Evolutionary conservation across 2,113 vertebrate species (phyloP).

Genomic region (Nymphicus hollandicus): DNA sequence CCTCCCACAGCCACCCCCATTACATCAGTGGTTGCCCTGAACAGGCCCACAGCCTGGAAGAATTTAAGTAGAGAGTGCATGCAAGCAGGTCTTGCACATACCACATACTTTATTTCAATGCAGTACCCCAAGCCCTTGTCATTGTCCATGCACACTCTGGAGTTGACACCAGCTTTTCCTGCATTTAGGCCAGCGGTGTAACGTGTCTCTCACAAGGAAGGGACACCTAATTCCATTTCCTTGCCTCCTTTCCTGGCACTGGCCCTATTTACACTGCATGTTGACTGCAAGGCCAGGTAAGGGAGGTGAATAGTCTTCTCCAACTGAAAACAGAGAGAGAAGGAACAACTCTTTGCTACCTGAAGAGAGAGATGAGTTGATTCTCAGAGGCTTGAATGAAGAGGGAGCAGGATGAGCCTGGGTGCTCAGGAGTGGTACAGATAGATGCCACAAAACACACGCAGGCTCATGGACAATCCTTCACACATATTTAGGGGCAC

Average conservation of each 20-base stretch:
- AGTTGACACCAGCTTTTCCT: neutral
- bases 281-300: neutral
- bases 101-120: neutral
- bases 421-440: neutral
- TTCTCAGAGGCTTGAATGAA: neutral
- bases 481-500: neutral
- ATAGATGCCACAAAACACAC: fast-evolving
- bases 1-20: neutral
- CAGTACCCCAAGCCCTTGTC: neutral
- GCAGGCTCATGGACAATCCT: neutral
- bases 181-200: neutral
- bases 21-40: neutral
- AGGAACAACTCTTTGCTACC: neutral
- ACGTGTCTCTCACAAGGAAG: neutral
- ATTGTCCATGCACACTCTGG: neutral
- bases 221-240: neutral
- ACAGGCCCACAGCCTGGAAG: neutral
- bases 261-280: neutral
- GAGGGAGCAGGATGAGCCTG: neutral
- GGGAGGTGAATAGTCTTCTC: neutral
- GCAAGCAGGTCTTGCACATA: neutral
- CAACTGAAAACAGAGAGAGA: neutral
- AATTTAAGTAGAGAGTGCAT: neutral
- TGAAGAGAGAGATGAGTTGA: neutral
- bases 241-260: neutral